Evolutionary conservation across 2,797 vertebrate species (phyloP).

Genomic region (Hybognathus amarus): DNA sequence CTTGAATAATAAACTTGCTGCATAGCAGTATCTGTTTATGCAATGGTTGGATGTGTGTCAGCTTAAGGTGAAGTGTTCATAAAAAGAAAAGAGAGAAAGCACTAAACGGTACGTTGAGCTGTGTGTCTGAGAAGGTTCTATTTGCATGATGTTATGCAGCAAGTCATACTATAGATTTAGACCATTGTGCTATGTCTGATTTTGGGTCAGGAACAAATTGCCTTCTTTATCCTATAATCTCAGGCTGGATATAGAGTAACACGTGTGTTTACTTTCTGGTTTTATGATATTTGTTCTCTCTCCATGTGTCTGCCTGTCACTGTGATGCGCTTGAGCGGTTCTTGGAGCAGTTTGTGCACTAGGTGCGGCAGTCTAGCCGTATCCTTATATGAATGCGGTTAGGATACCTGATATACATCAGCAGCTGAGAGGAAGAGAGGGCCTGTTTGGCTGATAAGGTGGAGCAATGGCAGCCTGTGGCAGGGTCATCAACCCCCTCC

Average conservation of each 20-base stretch:
- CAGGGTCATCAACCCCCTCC: conserved; percentile 60
- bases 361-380: conserved; percentile 44
- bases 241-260: conserved; percentile 47
- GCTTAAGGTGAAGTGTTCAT: conserved; percentile 7
- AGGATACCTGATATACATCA: conserved; percentile 55
- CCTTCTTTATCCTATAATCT: conserved; percentile 59
- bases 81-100: conserved; percentile 12
- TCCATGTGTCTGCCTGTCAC: conserved; percentile 42
- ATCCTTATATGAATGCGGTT: conserved; percentile 49
- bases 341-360: conserved; percentile 33
- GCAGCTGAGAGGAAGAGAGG: conserved; percentile 42
- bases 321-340: not conserved
- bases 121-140: conserved; percentile 13
- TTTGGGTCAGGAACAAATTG: conserved; percentile 59
- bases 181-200: conserved; percentile 43
- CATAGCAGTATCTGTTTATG: conserved; percentile 11
- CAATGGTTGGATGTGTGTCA: not conserved
- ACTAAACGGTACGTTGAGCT: conserved; percentile 10
- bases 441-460: conserved; percentile 53
- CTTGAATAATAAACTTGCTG: conserved; percentile 24
- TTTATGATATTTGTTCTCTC: conserved; percentile 33
- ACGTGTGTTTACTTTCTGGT: conserved; percentile 53
- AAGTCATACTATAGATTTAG: conserved; percentile 53
- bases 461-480: conserved; percentile 51
- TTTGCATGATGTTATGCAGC: conserved; percentile 55